Evolutionary conservation across 2,888 invertebrate species (phyloP), one percentile per base, ranked within the genome.

Genomic region (Uloborus plumipes): DNA sequence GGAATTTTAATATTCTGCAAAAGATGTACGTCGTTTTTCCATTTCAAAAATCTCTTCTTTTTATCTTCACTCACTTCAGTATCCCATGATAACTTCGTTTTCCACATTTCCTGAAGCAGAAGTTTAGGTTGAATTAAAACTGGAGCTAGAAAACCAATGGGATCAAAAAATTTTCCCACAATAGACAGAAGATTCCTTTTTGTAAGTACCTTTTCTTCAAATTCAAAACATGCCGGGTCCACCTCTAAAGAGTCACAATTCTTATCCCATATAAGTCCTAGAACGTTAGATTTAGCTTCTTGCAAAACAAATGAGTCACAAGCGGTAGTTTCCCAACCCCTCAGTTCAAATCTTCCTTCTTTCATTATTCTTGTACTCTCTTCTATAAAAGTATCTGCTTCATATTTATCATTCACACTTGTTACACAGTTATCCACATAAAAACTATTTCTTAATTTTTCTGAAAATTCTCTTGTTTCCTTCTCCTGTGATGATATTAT

Each of bases 341-440:
- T 73, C 6, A 74, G 49, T 26, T 74, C 58, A 55, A 74, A 74
- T 16, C 20, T 65, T 6, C 65, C 49, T 50, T 53, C 15, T 49
- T 72, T 72, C 72, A 64, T 72, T 26, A 72, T 13, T 20, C 66
- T n/a, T n/a, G n/a, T n/a, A n/a, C n/a, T 39, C 18, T 22, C 59
- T 22, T 66, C 58, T n/a, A 75, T 18, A n/a, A 75, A 75, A n/a
- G 14, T 66, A 18, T 59, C 18, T n/a, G 51, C 31, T 26, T 75
- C 49, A 14, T n/a, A 13, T 31, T 22, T 18, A 31, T 51, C 20
- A 13, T 69, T n/a, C 39, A 76, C 51, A 51, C 77, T 69, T 6
- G 3, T 15, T 14, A 62, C 62, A 22, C 62, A 62, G 18, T 62
- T 39, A 62, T 62, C 62, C 3, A 22, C 67, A 67, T 31, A 70